Conservation (phyloP, 2,888 invertebrate species). For the Agrotis clavis region DNA sequence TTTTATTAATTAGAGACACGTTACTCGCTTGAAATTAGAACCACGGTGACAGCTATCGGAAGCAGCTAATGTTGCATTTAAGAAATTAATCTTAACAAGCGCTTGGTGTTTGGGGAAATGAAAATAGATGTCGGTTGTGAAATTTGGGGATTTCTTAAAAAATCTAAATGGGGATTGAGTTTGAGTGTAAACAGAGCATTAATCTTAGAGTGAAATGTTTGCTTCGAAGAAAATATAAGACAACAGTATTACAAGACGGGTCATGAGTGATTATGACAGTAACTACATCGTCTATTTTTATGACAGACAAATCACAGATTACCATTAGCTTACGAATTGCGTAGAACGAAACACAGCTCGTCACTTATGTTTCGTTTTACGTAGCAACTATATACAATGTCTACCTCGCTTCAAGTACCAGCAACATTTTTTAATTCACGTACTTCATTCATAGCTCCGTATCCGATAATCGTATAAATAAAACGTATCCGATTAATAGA, state of each 20-base stretch:
- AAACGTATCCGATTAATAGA: constrained; percentile 29
- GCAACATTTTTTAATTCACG: constrained; percentile 5
- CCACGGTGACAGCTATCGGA: constrained; percentile 53
- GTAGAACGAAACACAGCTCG: constrained; percentile 10
- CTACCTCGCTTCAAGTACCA: constrained; percentile 1
- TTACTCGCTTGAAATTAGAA: constrained; percentile 52
- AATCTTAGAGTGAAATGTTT: background rate
- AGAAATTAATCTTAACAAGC: constrained; percentile 46
- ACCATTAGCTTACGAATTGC: constrained; percentile 15
- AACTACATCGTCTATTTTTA: constrained; percentile 8
- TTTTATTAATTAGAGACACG: constrained; percentile 45
- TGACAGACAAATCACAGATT: constrained; percentile 9
- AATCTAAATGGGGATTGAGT: constrained; percentile 3
- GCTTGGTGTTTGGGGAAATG: constrained; percentile 30
- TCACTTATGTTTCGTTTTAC: background rate
- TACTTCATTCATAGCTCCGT: constrained; percentile 37
- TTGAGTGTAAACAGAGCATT: constrained; percentile 2
- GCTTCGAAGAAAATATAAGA: background rate
- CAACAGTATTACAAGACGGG: background rate
- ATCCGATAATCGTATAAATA: no score
- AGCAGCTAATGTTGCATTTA: constrained; percentile 36
- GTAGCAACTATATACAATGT: background rate
- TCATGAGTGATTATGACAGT: constrained; percentile 1
- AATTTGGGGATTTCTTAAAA: constrained; percentile 9
- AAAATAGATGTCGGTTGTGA: constrained; percentile 37